Evolutionary conservation across 2,888 invertebrate genomes (phyloP).

Genomic region (Hermaeophaga mercurialis): DNA sequence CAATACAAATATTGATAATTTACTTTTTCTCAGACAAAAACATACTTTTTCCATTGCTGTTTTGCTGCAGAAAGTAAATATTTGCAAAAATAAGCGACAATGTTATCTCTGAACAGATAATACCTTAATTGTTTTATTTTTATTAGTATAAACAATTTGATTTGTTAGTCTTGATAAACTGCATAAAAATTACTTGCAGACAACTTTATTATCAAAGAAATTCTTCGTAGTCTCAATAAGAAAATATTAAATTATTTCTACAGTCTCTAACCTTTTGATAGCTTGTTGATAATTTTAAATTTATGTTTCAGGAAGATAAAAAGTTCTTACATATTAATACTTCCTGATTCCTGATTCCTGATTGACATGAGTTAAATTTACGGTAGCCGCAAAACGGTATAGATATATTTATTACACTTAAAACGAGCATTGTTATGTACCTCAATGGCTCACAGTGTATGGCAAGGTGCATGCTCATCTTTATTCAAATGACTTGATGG

Average conservation of each 20-base stretch:
- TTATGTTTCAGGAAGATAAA: slow-evolving; percentile 5
- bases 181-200: too few species aligned
- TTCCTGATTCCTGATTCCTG: slow-evolving; percentile 20
- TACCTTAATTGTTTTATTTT: slow-evolving; percentile 5
- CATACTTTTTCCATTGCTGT: neutral
- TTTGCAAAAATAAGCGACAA: slow-evolving; percentile 26
- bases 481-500: slow-evolving; percentile 20
- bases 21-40: neutral
- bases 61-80: slow-evolving; percentile 21
- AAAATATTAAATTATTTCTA: too few species aligned
- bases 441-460: slow-evolving; percentile 17
- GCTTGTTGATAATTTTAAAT: slow-evolving; percentile 7
- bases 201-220: neutral
- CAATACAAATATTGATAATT: neutral
- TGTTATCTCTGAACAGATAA: slow-evolving; percentile 23
- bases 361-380: slow-evolving; percentile 16
- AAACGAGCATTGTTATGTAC: slow-evolving; percentile 18
- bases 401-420: slow-evolving; percentile 17
- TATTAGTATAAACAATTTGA: too few species aligned
- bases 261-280: too few species aligned
- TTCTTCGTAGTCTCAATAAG: too few species aligned
- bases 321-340: slow-evolving; percentile 15
- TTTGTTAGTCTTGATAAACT: too few species aligned
- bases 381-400: slow-evolving; percentile 19
- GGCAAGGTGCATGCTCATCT: slow-evolving; percentile 21